These are phyloP conservation scores for Aplodontia rufa DNA, from an alignment of 2,113 vertebrate species.

Conservation along the genomic window DNA sequence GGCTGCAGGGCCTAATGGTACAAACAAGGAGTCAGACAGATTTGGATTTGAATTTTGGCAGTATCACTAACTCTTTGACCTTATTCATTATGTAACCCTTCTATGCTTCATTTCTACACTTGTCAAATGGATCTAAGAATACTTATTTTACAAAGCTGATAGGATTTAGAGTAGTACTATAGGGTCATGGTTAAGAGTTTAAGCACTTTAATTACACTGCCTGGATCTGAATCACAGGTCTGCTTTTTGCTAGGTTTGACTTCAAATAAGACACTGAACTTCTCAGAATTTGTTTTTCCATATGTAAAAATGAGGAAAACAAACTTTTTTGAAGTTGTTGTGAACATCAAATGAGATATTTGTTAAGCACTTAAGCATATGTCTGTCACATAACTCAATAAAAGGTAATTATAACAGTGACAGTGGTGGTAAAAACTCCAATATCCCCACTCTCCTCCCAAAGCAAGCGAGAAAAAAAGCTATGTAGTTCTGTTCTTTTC, in stretches of 20 bases:
- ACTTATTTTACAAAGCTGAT: conserved; percentile 21
- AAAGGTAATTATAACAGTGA: conserved; percentile 10
- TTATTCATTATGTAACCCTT: conserved; percentile 15
- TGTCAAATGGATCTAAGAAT: conserved; percentile 37
- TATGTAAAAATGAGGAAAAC: conserved; percentile 59
- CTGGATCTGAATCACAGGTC: conserved; percentile 4
- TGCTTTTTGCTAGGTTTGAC: conserved; percentile 41
- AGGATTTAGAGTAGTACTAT: not conserved
- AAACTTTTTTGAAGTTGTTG: conserved; percentile 24
- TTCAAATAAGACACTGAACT: conserved; percentile 14
- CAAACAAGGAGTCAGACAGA: conserved; percentile 8
- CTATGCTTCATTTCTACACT: conserved; percentile 21
- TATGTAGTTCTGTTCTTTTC: conserved; percentile 27
- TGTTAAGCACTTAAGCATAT: conserved; percentile 27
- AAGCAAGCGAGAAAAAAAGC: conserved; percentile 43
- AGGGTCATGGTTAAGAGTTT: not conserved
- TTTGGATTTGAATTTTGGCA: conserved; percentile 42
- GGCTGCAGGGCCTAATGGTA: not conserved
- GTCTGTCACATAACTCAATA: conserved; percentile 15
- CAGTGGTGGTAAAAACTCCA: not conserved
- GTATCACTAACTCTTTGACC: not conserved
- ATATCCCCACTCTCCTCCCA: not conserved
- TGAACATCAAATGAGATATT: conserved; percentile 37
- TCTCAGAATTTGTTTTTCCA: conserved; percentile 45
- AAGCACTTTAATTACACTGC: not conserved